phyloP scores from a whole-genome alignment of 2,797 vertebrate species.

The Anas flavirostris region DNA sequence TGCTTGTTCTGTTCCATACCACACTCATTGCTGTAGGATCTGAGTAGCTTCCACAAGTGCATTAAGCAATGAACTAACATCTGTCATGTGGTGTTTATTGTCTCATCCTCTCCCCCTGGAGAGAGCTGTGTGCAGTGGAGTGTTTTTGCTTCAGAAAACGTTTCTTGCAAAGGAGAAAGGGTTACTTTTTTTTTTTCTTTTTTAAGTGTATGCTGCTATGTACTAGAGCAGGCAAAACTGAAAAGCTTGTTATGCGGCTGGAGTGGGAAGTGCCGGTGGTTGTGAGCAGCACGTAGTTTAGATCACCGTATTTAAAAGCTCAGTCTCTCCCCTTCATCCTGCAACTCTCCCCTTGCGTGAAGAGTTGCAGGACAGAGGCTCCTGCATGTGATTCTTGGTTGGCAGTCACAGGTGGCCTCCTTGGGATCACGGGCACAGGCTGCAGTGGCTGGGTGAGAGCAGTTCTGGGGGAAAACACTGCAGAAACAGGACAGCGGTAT shows the following conservation, averaged over 20 bases:
- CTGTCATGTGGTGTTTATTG: not conserved
- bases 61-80: not conserved
- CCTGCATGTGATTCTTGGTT: not conserved
- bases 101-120: not conserved
- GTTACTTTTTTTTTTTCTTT: too few species aligned
- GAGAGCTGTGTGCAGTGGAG: not conserved
- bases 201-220: not conserved
- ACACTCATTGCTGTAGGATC: not conserved
- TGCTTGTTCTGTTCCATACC: not conserved
- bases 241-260: not conserved
- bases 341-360: too few species aligned
- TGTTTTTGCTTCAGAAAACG: not conserved
- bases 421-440: rapidly evolving
- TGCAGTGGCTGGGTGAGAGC: not conserved
- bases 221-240: not conserved
- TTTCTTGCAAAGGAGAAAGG: not conserved
- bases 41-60: not conserved
- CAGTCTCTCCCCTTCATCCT: not conserved
- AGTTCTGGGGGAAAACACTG: not conserved
- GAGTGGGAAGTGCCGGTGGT: not conserved
- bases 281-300: not conserved
- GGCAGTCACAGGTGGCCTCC: not conserved
- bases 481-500: not conserved
- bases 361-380: not conserved
- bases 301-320: not conserved